Base-by-base conservation (phyloP, 2,888 invertebrate genomes). In the Hydrotaea diabolus region DNA sequence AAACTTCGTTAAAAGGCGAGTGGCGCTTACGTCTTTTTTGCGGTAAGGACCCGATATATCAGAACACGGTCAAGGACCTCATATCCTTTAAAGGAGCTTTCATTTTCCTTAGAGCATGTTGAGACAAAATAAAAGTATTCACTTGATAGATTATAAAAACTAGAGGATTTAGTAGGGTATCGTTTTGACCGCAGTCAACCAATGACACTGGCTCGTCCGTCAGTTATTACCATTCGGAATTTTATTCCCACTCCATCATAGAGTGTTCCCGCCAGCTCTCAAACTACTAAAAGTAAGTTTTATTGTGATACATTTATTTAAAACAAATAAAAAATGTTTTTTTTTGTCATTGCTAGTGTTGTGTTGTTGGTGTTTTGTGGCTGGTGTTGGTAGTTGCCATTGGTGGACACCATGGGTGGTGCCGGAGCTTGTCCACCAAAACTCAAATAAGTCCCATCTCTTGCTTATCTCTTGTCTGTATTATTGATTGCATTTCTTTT, bases 401-500 rank as follows among this genome's bases (percentile, higher is more conserved):
- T 49, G 71, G 31, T 49, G 46, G 76, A 64, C 75, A 59, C 81
- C 78, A 79, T 79, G 72, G 75, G 80, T 73, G 78, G 78, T 73
- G 66, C 1, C 19, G 43, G 36, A 36, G 26, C 31, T 31, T 31
- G 39, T 69, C 43, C 69, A 69, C 13, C 69, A 69, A 39, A 43
- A n/a, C n/a, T n/a, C n/a, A n/a, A 31, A 31, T 4, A 31, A 31
- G 19, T 43, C 7, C 77, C 76, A 77, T 36, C 66, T 74, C 43
- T 69, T 21, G 43, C 69, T 77, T 85, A 82, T 85, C 81, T 76
- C 57, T 59, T 77, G 43, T 69, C 23, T 15, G 76, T 76, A 79
- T 85, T 85, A 85, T 85, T 85, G 81, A 85, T 85, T 81, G 79
- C 79, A 79, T 82, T 79, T 81, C 78, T 77, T 83, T 80, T 64